Percentiles rank a stretch among this genome's conserved stretches.
Conservation (phyloP, 1,140 invertebrate genomes). For the fruit fly (Drosophila melanogaster) region Release_6_plus_ISO1_MT NT_033777.3:23239001-23239500, state of each 20-base stretch:
- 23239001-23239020: slow-evolving; percentile 22
- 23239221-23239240: slow-evolving; percentile 53
- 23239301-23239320: slow-evolving; percentile 66
- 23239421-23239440: slow-evolving; percentile 5
- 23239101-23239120: slow-evolving; percentile 18
- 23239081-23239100: slow-evolving; percentile 76
- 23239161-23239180: slow-evolving; percentile 13
- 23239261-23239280: slow-evolving; percentile 80
- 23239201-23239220: slow-evolving; percentile 10
- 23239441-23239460: slow-evolving; percentile 34
- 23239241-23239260: slow-evolving; percentile 79
- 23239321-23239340: slow-evolving; percentile 79
- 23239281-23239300: slow-evolving; percentile 68
- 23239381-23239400: slow-evolving; percentile 85
- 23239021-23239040: slow-evolving; percentile 43
- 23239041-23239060: slow-evolving; percentile 39
- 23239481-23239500: slow-evolving; percentile 52
- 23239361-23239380: slow-evolving; percentile 66
- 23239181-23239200: slow-evolving; percentile 27
- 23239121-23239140: slow-evolving; percentile 30
- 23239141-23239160: slow-evolving; percentile 20
- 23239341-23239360: slow-evolving; percentile 65
- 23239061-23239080: slow-evolving; percentile 44
- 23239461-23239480: slow-evolving; percentile 54
- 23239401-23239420: slow-evolving; percentile 53